These are phyloP conservation scores for Lanistes nyassanus DNA, from an alignment of 1,140 invertebrate species.

Conservation along the genomic window DNA sequence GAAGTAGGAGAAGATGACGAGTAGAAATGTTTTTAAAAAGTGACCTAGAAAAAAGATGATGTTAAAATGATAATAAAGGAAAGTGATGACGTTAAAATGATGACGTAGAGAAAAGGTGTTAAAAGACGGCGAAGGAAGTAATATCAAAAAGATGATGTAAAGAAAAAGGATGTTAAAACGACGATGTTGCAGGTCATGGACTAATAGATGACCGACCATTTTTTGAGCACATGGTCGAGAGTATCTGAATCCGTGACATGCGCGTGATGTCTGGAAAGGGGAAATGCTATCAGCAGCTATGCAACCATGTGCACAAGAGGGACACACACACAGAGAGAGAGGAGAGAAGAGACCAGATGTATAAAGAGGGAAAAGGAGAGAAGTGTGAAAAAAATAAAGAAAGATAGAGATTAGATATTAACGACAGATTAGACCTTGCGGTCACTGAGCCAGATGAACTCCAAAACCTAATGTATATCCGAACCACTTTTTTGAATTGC, in stretches of 20 bases:
- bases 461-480: no score
- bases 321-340: conserved; percentile 8
- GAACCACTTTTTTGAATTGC: no score
- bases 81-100: background rate
- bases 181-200: conserved; percentile 9
- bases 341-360: conserved; percentile 12
- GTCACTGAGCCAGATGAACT: no score
- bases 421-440: background rate
- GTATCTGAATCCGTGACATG: no score
- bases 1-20: no score
- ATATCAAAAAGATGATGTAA: background rate
- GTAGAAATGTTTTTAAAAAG: no score
- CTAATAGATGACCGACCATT: background rate
- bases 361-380: background rate
- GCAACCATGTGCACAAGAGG: background rate
- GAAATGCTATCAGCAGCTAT: no score
- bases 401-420: background rate
- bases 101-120: background rate
- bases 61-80: background rate
- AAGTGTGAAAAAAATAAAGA: background rate
- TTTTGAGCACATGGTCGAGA: background rate
- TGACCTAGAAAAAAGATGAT: background rate
- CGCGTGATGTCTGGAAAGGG: no score
- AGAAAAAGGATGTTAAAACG: background rate
- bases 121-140: background rate